Base-by-base conservation (phyloP, 2,888 invertebrate genomes). In the Ectemnius cavifrons region DNA sequence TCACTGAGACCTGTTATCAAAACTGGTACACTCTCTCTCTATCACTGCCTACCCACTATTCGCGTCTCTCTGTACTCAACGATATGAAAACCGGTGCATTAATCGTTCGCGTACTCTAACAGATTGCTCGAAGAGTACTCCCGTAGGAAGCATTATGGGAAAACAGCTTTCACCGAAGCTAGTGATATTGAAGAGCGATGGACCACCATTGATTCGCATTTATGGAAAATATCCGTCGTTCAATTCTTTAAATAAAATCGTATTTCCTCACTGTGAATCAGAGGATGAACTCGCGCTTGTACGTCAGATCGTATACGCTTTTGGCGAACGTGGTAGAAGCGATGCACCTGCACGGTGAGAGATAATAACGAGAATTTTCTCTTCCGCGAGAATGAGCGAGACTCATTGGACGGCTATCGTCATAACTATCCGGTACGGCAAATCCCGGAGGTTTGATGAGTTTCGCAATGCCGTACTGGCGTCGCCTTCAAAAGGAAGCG, bases 301-400 rank as follows among this genome's bases (percentile, higher is more conserved):
- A 46, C 69, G 65, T 73, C 65, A 52, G 58, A 61, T 45, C 8
- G 5, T 72, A 71, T 77, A 82, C 76, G 68, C 69, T 84, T 82
- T 82, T 82, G 84, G 82, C 46, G 75, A 75, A 47, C 66, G 18
- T 59, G 37, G 27, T 37, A 8, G 28, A 37, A 37, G 37, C 37
- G 79, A 74, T 79, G 77, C 60, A 66, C 82, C 82, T 84, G 82
- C 79, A 56, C 64, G 59, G 58, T 60, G 37, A 37, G 65, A 66
- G 74, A 61, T 65, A 70, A 81, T 64, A 74, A 70, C 58, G 67
- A 67, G 63, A 63, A 63, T 74, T 82, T 78, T 70, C 82, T 80
- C 85, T 87, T 87, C 87, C 87, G 88, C 88, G 87, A 87, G 87
- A 88, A 87, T 67, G 45, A 73, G 60, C 77, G 67, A 80, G 75